Conservation (phyloP, 2,797 vertebrate species). For the Chaetophractus vellerosus region DNA sequence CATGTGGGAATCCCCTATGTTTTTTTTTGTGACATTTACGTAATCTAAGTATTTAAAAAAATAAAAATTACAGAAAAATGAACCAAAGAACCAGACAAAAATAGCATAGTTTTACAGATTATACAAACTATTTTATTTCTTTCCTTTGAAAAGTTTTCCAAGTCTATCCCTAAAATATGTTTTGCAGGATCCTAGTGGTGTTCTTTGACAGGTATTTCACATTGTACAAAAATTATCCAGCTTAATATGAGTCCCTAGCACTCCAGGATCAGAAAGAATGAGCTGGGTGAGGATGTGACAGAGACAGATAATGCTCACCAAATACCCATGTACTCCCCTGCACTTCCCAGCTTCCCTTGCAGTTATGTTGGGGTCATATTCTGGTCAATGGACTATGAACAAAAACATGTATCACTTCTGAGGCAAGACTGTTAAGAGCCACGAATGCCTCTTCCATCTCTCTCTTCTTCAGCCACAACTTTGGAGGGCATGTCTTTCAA, state of each 20-base stretch:
- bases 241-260: not conserved
- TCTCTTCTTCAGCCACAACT: not conserved
- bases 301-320: not conserved
- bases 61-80: not conserved
- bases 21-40: too few relatives aligned
- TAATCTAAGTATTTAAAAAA: too few relatives aligned
- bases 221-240: not conserved
- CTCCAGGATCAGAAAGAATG: not conserved
- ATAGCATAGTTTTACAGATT: not conserved
- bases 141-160: not conserved
- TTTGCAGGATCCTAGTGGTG: not conserved
- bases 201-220: not conserved
- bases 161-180: not conserved
- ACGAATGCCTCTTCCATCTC: not conserved
- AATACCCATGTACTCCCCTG: not conserved
- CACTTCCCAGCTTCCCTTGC: not conserved
- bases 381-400: not conserved
- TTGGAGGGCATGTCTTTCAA: not conserved
- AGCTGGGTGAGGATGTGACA: not conserved
- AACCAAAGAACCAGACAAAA: constrained; percentile 53
- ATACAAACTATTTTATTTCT: not conserved
- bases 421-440: not conserved
- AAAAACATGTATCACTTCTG: not conserved
- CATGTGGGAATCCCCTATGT: too few relatives aligned
- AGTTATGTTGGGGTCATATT: not conserved